Base-by-base conservation (phyloP, 1,140 invertebrate species). In the Anagrus nilaparvatae region DNA sequence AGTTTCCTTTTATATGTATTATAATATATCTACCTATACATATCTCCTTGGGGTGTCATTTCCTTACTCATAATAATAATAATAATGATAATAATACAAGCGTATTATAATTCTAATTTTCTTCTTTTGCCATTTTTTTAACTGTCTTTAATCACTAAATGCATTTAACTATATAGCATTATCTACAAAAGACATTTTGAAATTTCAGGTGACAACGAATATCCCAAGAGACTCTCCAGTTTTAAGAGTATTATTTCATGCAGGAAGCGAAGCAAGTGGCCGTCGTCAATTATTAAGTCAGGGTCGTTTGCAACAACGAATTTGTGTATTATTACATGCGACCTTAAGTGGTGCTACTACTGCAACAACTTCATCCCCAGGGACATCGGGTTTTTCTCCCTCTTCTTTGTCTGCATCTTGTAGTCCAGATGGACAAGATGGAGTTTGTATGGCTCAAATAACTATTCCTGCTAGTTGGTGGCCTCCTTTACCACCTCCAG, bases 381-480 rank as follows among this genome's bases (percentile, higher is more conserved):
- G 29, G 20, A 41, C 43, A 1, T 28, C 45, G 3, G 45, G 21
- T 3, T 2, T 37, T 43, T n/a, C 25, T 43, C 19, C 35, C 12
- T 49, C 63, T 31, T 70, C 81, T 0, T 63, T 91, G 19, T 81
- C 82, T 16, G 82, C 86, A 1, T 81, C 84, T 3, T 93, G 89
- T 63, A 87, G 81, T 53, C 88, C 88, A 0, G 85, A 88, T 58
- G 84, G 82, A 3, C 83, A 88, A 49, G 87, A 92, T 53, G 87
- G 87, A 0, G 88, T 89, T 1, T 95, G 90, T 53, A 69, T 94
- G 29, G 88, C 87, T 2, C 84, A 87, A 53, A 65, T 81, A 5
- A 79, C 77, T 5, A 75, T 95, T 7, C 90, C 90, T 0, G 79
- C 85, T 1, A 74, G 76, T 28, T 94, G 89, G 88, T 95, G 88